phyloP scores from a whole-genome alignment of 2,113 vertebrate species.

The Gopherus evgoodei region DNA sequence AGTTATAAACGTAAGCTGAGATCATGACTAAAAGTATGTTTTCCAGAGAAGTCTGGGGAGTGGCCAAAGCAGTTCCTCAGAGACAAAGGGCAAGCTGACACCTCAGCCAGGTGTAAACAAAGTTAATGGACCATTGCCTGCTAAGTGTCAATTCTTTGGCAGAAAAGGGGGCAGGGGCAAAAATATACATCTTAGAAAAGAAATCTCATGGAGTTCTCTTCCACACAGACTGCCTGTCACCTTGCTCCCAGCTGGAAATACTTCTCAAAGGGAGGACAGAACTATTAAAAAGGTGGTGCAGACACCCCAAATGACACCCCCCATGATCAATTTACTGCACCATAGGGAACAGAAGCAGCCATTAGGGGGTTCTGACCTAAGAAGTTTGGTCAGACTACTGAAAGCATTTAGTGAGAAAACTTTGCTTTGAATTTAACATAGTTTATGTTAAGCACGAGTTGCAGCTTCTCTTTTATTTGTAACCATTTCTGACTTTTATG shows the following conservation, averaged over 20 bases:
- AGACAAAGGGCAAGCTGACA: not conserved
- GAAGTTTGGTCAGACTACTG: not conserved
- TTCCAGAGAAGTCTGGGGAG: not conserved
- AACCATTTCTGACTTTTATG: not conserved
- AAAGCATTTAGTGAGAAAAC: not conserved
- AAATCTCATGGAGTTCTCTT: not conserved
- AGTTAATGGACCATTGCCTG: not conserved
- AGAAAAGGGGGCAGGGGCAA: not conserved
- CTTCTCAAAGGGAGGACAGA: not conserved
- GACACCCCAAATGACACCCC: not conserved
- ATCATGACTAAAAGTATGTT: not conserved
- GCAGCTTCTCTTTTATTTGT: not conserved
- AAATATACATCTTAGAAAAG: not conserved
- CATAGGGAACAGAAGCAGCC: not conserved
- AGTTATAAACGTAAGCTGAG: not conserved
- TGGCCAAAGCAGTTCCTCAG: not conserved
- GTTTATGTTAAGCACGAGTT: not conserved
- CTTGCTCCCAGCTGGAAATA: not conserved
- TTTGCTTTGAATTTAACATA: not conserved
- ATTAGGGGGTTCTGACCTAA: not conserved
- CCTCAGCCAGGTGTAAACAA: not conserved
- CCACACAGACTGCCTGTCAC: not conserved
- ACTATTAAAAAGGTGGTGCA: not conserved
- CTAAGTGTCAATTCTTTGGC: not conserved
- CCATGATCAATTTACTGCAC: not conserved